Base-by-base conservation (phyloP, 2,797 vertebrate species). In the Buphagus erythrorhynchus region DNA sequence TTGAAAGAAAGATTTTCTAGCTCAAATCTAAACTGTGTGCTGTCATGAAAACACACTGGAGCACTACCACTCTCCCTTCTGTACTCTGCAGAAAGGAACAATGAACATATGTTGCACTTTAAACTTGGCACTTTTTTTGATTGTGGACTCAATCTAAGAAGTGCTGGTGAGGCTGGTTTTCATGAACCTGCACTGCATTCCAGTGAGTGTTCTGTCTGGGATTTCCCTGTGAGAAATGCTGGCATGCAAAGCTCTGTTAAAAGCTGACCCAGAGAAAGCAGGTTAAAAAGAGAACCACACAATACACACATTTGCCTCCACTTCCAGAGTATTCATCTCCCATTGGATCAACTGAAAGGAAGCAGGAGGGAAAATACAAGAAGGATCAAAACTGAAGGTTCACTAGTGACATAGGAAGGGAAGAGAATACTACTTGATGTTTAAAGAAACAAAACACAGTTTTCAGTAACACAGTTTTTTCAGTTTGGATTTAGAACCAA, bases 281-380 rank as follows among this genome's bases (percentile, higher is more conserved):
- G 94, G 86, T 96, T 96, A 97, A 95, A 95, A 95, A 95, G 97
- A 94, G 93, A 97, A 97, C 97, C 97, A 97, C 96, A 96, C 98
- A 94, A 99, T 99, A 99, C 99, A 99, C 99, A 99, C 99, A 99
- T 99, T 99, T 99, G 98, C 98, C 98, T 99, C 98, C 99, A 99
- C 98, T 99, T 99, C 99, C 99, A 98, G 98, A 98, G 98, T 98
- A 99, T 99, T 99, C 99, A 99, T 99, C 99, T 91, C 98, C 99
- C 98, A 99, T 98, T 97, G 99, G 98, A 98, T 99, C 99, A 97
- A 99, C 99, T 99, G 98, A 98, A 98, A 98, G 98, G 98, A 98
- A 98, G 98, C 98, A 98, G 98, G 98, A 99, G 98, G 98, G 97
- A 97, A 98, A 98, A 99, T 96, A 99, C 97, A 98, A 99, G 97